phyloP scores from a whole-genome alignment of 2,113 vertebrate genomes.

The Eulemur rufifrons region DNA sequence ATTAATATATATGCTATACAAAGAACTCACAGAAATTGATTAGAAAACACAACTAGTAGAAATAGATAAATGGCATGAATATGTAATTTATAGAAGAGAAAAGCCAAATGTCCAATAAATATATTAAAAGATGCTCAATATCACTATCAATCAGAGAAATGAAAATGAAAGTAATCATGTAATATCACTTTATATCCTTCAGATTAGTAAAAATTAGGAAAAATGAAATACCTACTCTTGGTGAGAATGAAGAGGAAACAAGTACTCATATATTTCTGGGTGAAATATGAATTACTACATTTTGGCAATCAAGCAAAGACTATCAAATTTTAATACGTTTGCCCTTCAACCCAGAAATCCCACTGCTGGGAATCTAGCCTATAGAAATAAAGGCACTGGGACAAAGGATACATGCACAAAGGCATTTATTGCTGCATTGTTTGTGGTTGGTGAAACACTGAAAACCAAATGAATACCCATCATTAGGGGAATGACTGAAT shows the following conservation, averaged over 20 bases:
- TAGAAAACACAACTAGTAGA: conserved; percentile 1
- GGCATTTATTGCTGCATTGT: background rate
- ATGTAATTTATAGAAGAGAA: background rate
- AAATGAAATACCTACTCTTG: background rate
- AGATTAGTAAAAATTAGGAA: background rate
- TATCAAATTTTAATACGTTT: background rate
- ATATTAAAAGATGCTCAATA: background rate
- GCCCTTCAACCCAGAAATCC: background rate
- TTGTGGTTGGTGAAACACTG: background rate
- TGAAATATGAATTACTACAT: background rate
- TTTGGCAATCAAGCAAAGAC: background rate
- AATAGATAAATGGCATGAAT: background rate
- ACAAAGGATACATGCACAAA: background rate
- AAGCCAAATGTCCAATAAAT: background rate
- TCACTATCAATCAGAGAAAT: background rate
- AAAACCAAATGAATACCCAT: background rate
- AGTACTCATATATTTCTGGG: background rate
- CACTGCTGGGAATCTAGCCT: background rate
- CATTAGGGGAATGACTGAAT: background rate
- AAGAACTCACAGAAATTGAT: background rate
- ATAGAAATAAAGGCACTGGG: background rate
- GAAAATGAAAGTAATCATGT: background rate
- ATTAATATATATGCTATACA: background rate
- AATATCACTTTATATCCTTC: background rate
- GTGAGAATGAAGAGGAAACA: background rate